Evolutionary conservation across 2,797 vertebrate genomes (phyloP).

Genomic region (Myotis daubentonii): DNA sequence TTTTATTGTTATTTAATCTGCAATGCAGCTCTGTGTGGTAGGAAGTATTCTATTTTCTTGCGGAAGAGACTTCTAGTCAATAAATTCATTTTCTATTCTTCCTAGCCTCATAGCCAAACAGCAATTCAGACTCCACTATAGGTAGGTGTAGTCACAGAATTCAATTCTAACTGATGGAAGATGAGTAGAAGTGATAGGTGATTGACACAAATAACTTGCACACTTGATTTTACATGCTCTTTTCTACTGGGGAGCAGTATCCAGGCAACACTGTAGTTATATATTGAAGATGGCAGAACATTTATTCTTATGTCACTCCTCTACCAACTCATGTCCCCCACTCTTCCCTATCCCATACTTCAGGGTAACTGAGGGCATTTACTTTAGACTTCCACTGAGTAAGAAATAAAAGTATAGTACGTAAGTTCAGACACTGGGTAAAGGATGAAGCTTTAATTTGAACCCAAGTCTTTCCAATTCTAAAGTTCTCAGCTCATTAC

Average conservation of each 20-base stretch:
- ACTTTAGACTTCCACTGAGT: background rate
- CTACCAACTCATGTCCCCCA: background rate
- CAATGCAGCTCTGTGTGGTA: background rate
- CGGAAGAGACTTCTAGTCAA: background rate
- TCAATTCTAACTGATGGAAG: background rate
- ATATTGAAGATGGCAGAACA: background rate
- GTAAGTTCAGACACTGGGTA: background rate
- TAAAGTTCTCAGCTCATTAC: background rate
- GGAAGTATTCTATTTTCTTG: background rate
- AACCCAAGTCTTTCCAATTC: background rate
- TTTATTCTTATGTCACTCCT: background rate
- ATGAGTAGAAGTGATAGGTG: background rate
- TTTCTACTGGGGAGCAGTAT: background rate
- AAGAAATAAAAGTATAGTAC: background rate
- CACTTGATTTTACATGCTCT: background rate
- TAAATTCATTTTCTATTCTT: background rate
- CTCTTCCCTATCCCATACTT: background rate
- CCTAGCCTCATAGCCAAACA: background rate
- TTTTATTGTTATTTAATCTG: background rate
- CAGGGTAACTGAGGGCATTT: background rate
- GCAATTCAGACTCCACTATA: background rate
- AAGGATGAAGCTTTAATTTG: background rate
- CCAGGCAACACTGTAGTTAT: background rate
- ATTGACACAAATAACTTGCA: background rate
- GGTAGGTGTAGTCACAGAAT: background rate